Evolutionary conservation across 2,113 vertebrate species (phyloP).

Genomic region (Python bivittatus): DNA sequence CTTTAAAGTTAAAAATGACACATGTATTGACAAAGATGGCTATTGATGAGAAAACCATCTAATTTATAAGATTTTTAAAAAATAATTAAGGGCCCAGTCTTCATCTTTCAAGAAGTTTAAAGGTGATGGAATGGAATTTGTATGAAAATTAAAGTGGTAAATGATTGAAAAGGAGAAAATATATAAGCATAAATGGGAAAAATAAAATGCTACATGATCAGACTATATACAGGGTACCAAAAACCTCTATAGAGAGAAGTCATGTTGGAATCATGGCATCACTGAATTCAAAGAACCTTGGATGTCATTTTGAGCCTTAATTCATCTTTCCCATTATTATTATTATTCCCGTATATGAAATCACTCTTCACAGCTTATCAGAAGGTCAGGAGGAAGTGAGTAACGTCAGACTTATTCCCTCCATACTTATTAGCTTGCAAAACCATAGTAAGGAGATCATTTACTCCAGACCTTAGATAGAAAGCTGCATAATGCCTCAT

Average conservation of each 20-base stretch:
- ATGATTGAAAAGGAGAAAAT: background rate
- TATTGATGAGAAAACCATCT: background rate
- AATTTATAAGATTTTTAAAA: background rate
- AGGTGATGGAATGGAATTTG: too few species aligned
- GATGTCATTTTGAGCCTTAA: conserved; percentile 19
- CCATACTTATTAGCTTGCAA: background rate
- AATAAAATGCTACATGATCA: background rate
- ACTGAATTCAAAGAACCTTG: background rate
- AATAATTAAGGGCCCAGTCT: background rate
- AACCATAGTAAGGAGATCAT: background rate
- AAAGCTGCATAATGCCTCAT: background rate
- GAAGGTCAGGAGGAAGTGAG: background rate
- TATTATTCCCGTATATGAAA: background rate
- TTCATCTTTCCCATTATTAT: background rate
- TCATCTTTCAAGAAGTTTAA: background rate
- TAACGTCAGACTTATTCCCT: background rate
- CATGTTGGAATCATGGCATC: background rate
- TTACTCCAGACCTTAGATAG: background rate
- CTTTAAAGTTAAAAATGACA: background rate
- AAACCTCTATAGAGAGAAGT: background rate
- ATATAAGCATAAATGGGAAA: background rate
- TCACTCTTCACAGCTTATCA: background rate
- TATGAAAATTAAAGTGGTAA: background rate
- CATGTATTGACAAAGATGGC: too few species aligned
- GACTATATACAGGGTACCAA: background rate